Base-by-base conservation (phyloP, 2,113 vertebrate genomes). In the Maccullochella peelii region DNA sequence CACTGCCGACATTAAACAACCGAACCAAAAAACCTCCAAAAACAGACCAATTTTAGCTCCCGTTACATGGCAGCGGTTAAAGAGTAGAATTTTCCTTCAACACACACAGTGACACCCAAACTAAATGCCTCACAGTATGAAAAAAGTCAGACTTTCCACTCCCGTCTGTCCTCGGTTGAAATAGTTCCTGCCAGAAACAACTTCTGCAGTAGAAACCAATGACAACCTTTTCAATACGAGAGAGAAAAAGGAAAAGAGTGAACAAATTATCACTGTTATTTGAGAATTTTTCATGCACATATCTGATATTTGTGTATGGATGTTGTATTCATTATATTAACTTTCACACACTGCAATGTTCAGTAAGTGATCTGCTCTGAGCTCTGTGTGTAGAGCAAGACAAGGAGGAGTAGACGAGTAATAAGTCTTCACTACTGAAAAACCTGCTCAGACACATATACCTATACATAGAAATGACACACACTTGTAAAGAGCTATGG, bases 101-200 rank as follows among this genome's bases (percentile, higher is more conserved):
- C 67, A 75, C 23, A 69, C 47, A 71, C 69, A 9, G 73, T 30
- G 79, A 83, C 76, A 78, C 88, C 63, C 49, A 23, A 83, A 50
- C 73, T 40, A 27, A 79, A 65, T 3, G 66, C 73, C 68, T 73
- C 25, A n/a, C 3, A 36, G 74, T 14, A 33, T 12, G 7, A 65
- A 67, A 73, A 66, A 58, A 54, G 21, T 7, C 8, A 80, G 83
- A 76, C 25, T 89, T 93, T 92, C 84, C 89, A 90, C 57, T 27
- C 80, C 40, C 27, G 73, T 68, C 76, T 36, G 78, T 86, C 74
- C 84, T 62, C 59, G 8, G 57, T 11, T 71, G 2, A 79, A 84
- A 71, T 0, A 14, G 11, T 38, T 83, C 61, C 74, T 72, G 82
- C 88, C 87, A 90, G 79, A 73, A 89, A 82, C 88, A 85, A 81